A percentile compares a stretch with the other conserved stretches of the same genome.
phyloP scores from a whole-genome alignment of 2,888 invertebrate species.

The Myopa testacea region DNA sequence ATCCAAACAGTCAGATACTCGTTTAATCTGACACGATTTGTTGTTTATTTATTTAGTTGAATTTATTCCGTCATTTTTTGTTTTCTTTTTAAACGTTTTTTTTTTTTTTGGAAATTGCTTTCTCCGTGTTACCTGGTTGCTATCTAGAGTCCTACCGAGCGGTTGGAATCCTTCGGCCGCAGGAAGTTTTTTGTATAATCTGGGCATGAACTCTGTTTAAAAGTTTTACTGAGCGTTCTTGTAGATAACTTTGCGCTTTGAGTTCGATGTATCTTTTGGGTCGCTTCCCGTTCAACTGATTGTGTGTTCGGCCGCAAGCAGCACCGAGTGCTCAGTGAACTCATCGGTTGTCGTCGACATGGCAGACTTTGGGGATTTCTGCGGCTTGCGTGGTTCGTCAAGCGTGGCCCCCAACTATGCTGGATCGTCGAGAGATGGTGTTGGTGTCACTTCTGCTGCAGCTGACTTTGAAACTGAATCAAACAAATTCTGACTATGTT shows the following conservation, averaged over 20 bases:
- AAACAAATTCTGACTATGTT: neutral
- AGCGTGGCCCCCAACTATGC: constrained; percentile 47
- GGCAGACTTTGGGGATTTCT: constrained; percentile 5
- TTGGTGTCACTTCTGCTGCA: constrained; percentile 1
- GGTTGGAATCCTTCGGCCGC: neutral
- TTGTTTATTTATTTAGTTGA: constrained; percentile 20
- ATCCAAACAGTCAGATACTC: constrained; percentile 28
- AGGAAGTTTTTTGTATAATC: constrained; percentile 13
- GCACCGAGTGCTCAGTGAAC: neutral
- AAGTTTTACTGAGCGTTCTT: constrained; percentile 21
- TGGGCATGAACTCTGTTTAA: constrained; percentile 8
- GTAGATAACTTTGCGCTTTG: constrained; percentile 9
- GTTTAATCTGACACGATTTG: constrained; percentile 33
- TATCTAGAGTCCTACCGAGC: neutral
- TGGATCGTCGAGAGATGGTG: constrained; percentile 21
- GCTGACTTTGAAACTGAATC: constrained; percentile 23
- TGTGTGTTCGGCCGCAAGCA: constrained; percentile 22
- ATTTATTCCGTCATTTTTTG: constrained; percentile 2
- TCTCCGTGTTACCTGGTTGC: neutral
- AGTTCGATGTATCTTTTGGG: constrained; percentile 29
- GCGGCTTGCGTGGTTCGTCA: constrained; percentile 43
- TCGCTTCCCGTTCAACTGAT: constrained; percentile 51
- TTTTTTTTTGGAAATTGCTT: neutral
- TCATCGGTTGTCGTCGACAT: constrained; percentile 37
- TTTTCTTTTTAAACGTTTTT: neutral